These are phyloP conservation scores for Drosophila putrida DNA, from an alignment of 2,888 invertebrate species.

Conservation along the genomic window DNA sequence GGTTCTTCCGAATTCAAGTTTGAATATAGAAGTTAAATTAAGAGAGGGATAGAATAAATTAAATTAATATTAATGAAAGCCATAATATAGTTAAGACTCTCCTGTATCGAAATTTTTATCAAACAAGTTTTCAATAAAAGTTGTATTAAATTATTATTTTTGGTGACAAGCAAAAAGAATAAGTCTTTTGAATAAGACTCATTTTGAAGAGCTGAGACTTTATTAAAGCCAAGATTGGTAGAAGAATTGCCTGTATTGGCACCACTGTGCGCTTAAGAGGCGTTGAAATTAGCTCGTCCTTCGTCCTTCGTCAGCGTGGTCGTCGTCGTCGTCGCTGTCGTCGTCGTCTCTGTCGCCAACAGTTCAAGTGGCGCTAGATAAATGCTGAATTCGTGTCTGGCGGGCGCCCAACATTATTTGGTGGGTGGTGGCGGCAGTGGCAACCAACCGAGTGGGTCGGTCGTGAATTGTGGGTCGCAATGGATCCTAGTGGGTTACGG, in stretches of 20 bases:
- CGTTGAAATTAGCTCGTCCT: conserved; percentile 72
- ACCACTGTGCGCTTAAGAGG: conserved; percentile 79
- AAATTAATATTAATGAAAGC: too few relatives aligned
- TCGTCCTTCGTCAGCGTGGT: conserved; percentile 32
- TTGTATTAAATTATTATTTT: too few relatives aligned
- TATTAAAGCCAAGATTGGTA: too few relatives aligned
- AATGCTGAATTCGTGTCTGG: conserved; percentile 81
- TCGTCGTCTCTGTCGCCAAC: conserved; percentile 33
- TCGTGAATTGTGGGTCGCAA: neutral
- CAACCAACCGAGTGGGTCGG: conserved; percentile 1
- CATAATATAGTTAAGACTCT: too few relatives aligned
- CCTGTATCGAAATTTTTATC: too few relatives aligned
- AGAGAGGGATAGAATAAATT: too few relatives aligned
- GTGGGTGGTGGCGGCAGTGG: conserved; percentile 46
- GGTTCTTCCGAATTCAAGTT: neutral
- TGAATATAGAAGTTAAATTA: too few relatives aligned
- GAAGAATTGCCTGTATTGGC: conserved; percentile 4
- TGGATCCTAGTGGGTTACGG: neutral
- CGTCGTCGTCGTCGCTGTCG: conserved; percentile 22
- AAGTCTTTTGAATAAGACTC: too few relatives aligned
- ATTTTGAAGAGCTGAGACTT: too few relatives aligned
- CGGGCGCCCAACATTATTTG: conserved; percentile 78
- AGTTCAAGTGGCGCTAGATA: conserved; percentile 80
- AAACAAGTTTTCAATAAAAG: too few relatives aligned
- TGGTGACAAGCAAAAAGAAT: too few relatives aligned